Evolutionary conservation across 2,888 invertebrate genomes (phyloP).

Genomic region (Sipunculus nudus): DNA sequence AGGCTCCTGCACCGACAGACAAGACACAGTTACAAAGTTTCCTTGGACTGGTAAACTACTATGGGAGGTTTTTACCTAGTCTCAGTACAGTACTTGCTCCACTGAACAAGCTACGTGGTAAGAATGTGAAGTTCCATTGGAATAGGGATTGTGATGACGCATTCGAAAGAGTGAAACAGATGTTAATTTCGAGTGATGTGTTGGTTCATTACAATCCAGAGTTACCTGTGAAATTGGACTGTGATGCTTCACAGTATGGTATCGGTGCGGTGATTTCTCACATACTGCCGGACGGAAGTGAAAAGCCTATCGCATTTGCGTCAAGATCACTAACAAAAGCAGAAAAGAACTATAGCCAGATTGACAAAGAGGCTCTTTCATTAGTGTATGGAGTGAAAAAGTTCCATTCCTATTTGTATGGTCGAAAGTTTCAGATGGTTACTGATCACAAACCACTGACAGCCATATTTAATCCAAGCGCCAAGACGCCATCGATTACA

Average conservation of each 20-base stretch:
- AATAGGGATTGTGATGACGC: too few species aligned
- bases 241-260: conserved; percentile 62
- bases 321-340: conserved; percentile 35
- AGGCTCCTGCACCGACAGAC: background rate
- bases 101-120: too few species aligned
- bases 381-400: conserved; percentile 39
- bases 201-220: background rate
- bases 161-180: background rate
- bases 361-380: conserved; percentile 42
- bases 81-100: background rate
- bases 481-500: conserved; percentile 45
- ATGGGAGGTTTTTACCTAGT: background rate
- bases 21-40: background rate
- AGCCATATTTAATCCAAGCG: conserved; percentile 7
- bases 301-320: conserved; percentile 36
- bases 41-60: background rate
- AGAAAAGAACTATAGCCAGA: conserved; percentile 40
- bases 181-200: too few species aligned
- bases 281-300: conserved; percentile 15
- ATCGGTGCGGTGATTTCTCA: conserved; percentile 53
- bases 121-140: too few species aligned
- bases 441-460: conserved; percentile 33
- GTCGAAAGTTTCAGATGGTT: conserved; percentile 27
- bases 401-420: conserved; percentile 43
- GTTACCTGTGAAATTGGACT: conserved; percentile 51